Evolutionary conservation across 2,888 invertebrate species (phyloP).

Genomic region (Phyllotreta cruciferae): DNA sequence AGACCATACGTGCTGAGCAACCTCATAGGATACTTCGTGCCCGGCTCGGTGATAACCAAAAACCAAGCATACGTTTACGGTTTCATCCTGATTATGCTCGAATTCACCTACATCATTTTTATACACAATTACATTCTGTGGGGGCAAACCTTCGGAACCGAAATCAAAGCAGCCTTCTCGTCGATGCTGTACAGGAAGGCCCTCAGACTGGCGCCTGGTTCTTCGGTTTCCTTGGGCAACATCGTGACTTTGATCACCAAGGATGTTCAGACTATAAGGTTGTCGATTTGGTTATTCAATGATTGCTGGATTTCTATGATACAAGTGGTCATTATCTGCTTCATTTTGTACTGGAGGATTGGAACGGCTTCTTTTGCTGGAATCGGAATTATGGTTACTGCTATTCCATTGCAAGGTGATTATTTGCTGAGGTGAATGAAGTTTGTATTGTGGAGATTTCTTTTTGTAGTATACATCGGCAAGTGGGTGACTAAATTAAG

Average conservation of each 20-base stretch:
- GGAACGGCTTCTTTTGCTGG: slow-evolving; percentile 63
- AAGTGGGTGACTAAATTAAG: slow-evolving; percentile 41
- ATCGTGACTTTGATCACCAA: slow-evolving; percentile 89
- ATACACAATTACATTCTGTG: slow-evolving; percentile 84
- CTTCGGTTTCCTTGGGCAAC: slow-evolving; percentile 74
- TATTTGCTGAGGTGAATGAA: slow-evolving; percentile 24
- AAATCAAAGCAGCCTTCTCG: slow-evolving; percentile 82
- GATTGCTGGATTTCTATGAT: slow-evolving; percentile 91
- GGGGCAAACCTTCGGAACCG: slow-evolving; percentile 80
- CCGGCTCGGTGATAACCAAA: slow-evolving; percentile 59
- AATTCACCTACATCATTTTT: slow-evolving; percentile 71
- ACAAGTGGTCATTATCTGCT: slow-evolving; percentile 80
- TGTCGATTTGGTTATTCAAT: slow-evolving; percentile 84
- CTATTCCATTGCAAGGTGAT: slow-evolving; percentile 61
- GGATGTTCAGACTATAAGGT: slow-evolving; percentile 90
- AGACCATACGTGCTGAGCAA: slow-evolving; percentile 71
- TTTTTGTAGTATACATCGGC: slow-evolving; percentile 47
- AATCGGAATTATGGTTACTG: slow-evolving; percentile 61
- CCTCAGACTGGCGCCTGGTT: slow-evolving; percentile 56
- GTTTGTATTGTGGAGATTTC: neutral
- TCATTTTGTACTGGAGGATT: slow-evolving; percentile 72
- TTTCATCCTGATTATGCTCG: slow-evolving; percentile 72
- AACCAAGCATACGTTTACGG: slow-evolving; percentile 77
- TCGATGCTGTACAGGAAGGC: slow-evolving; percentile 81
- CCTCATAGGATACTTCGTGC: slow-evolving; percentile 70